Evolutionary conservation across 1,140 invertebrate species (phyloP).

Genomic region (Metopolophium dirhodum): DNA sequence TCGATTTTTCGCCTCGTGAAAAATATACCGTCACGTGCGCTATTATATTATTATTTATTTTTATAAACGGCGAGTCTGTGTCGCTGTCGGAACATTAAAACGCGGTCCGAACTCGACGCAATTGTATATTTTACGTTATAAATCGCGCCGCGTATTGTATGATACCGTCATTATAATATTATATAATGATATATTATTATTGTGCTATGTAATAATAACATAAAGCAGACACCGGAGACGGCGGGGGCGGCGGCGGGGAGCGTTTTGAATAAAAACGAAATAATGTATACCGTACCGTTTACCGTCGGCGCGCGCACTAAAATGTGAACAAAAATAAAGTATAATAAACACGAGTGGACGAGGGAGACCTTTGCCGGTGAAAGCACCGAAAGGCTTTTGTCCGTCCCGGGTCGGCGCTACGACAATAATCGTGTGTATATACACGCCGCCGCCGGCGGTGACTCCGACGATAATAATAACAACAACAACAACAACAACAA

Average conservation of each 20-base stretch:
- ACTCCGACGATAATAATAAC: neutral
- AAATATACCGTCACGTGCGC: neutral
- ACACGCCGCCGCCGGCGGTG: neutral
- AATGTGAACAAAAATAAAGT: neutral
- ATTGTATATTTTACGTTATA: no score
- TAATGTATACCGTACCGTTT: neutral
- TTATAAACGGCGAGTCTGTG: neutral
- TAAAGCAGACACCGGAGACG: neutral
- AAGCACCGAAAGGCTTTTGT: neutral
- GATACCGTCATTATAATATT: neutral
- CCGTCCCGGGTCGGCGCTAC: neutral
- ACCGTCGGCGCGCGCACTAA: neutral
- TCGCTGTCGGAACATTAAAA: neutral
- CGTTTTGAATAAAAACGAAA: neutral
- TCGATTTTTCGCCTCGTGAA: neutral
- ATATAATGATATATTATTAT: neutral
- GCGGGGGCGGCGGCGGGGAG: no score
- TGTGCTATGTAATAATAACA: neutral
- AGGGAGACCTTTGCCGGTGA: neutral
- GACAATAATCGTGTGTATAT: conserved; percentile 7
- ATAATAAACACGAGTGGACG: neutral
- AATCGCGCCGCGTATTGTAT: no score
- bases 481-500: neutral
- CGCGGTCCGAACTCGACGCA: neutral
- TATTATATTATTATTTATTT: no score